Conservation (phyloP, 2,113 vertebrate genomes). For the Hippocampus barbouri region DNA sequence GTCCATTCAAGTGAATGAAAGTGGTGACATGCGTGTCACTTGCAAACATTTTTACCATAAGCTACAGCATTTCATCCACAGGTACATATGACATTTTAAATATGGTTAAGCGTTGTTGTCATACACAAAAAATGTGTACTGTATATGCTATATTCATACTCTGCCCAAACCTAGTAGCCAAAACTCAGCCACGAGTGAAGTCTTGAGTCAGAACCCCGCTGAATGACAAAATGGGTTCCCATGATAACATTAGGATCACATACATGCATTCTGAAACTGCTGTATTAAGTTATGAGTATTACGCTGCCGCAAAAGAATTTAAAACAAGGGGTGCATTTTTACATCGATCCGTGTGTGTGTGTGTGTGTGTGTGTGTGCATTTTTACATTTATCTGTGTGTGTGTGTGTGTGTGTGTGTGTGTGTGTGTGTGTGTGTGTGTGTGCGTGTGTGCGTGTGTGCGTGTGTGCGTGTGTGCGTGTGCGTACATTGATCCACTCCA, state of each 20-base stretch:
- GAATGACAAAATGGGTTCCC: not conserved
- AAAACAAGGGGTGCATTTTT: not conserved
- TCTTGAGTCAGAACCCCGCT: not conserved
- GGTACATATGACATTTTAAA: too few species aligned
- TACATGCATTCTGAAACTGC: not conserved
- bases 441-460: not conserved
- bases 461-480: not conserved
- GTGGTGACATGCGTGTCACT: too few species aligned
- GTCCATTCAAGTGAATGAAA: too few species aligned
- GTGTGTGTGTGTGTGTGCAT: not conserved
- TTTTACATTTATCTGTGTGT: too few species aligned
- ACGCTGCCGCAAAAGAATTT: not conserved
- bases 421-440: not conserved
- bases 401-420: not conserved
- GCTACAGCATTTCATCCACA: too few species aligned
- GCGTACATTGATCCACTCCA: conserved; percentile 16
- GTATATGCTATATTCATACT: too few species aligned
- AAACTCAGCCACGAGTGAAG: too few species aligned
- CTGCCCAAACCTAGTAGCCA: too few species aligned
- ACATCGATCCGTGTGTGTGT: not conserved
- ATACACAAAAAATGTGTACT: too few species aligned
- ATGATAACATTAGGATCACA: not conserved
- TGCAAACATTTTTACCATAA: too few species aligned
- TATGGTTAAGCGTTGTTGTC: too few species aligned
- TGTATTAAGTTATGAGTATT: too few species aligned